Evolutionary conservation across 2,888 invertebrate genomes (phyloP).

Genomic region (Calameuta idolon): DNA sequence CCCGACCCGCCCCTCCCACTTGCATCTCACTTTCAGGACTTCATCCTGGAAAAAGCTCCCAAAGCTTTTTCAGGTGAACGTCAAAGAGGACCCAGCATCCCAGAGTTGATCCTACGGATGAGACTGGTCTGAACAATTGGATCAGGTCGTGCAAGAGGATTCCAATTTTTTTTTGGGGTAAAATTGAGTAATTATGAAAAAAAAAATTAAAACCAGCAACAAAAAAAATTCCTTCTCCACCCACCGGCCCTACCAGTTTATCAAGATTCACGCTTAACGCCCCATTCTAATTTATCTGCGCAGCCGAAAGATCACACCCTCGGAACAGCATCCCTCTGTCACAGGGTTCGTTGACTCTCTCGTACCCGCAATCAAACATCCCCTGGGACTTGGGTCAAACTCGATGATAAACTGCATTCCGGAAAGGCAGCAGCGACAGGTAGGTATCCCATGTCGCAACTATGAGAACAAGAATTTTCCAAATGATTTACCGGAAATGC

Average conservation of each 20-base stretch:
- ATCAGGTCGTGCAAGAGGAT: neutral
- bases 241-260: neutral
- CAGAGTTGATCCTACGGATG: neutral
- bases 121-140: neutral
- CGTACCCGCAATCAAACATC: neutral
- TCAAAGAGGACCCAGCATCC: neutral
- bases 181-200: neutral
- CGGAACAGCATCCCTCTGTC: neutral
- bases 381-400: neutral
- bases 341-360: neutral
- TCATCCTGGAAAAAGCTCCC: neutral
- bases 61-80: neutral
- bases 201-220: neutral
- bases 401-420: neutral
- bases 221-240: neutral
- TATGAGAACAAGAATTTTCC: slow-evolving; percentile 39
- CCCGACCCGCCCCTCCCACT: too few relatives aligned
- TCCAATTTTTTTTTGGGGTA: neutral
- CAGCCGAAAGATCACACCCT: neutral
- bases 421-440: neutral
- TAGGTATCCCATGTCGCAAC: neutral
- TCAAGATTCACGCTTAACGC: neutral
- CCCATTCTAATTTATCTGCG: neutral
- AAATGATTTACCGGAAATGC: slow-evolving; percentile 49
- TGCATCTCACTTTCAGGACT: neutral